Base-by-base conservation (phyloP, 2,888 invertebrate genomes). In the Steinernema carpocapsae region DNA sequence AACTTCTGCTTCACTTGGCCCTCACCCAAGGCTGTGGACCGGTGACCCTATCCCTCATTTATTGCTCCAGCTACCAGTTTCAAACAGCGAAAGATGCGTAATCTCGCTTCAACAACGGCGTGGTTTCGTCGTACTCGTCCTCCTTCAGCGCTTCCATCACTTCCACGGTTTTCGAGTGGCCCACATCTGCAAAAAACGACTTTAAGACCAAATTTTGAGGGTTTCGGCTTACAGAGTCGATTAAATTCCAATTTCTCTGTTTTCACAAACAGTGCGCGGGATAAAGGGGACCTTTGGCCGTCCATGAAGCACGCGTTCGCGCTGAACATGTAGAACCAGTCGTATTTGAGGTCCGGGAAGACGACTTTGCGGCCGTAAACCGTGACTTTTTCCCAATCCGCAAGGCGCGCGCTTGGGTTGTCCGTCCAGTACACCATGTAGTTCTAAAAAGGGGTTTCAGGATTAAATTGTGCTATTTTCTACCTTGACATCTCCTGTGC, bases 391-490 rank as follows among this genome's bases (percentile, higher is more conserved):
- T 86, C 81, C 86, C 86, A 86, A 64, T 86, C 86, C 0, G 79
- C 76, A 10, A 86, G 78, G 1, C 81, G 77, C 0, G 85, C 83
- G 48, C 80, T 81, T 4, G 85, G 83, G 76, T 85, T 87, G 72
- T 86, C 86, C 17, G 86, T 87, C 76, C 83, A 86, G 52, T 86
- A 86, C 14, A 86, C 86, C 72, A 85, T 81, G 74, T 86, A 86
- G 74, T 83, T 80, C 80, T 84, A 75, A 73, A 86, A 85, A 86
- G 86, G 10, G 85, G 84, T 51, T 86, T 86, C 86, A 86, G 87
- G 12, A 82, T 82, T 29, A 86, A 64, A 70, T 85, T 48, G 19
- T 48, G 48, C n/a, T 48, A 70, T 87, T 86, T 22, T 82, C 76
- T 10, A 77, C 76, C 75, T 82, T 82, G 10, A 78, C 82, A 46